These are phyloP conservation scores for Bembecia ichneumoniformis DNA, from an alignment of 2,888 invertebrate species.

Conservation along the genomic window DNA sequence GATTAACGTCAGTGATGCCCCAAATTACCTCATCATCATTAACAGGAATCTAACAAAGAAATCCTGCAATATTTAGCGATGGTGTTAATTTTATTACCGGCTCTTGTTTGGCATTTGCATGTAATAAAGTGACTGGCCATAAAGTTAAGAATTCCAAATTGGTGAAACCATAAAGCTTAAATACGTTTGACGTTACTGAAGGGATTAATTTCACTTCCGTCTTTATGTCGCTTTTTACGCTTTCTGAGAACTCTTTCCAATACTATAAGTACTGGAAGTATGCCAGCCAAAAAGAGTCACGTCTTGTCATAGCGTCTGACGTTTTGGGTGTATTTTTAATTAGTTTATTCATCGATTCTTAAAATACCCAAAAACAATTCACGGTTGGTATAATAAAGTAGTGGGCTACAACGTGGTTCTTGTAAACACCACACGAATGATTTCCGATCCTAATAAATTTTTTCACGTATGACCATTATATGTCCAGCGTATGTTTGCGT, in stretches of 20 bases:
- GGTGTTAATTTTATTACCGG: not conserved
- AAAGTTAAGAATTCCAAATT: too few species aligned
- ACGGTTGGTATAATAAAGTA: constrained; percentile 5
- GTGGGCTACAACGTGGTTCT: constrained; percentile 17
- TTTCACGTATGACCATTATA: constrained; percentile 35
- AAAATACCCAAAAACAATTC: constrained; percentile 12
- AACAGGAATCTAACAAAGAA: too few species aligned
- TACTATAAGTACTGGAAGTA: not conserved
- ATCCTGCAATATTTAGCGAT: too few species aligned
- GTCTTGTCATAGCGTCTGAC: not conserved
- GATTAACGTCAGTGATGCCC: constrained; percentile 5
- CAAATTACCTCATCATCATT: not conserved
- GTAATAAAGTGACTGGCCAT: not conserved
- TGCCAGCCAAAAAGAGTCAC: not conserved
- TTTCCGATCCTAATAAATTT: constrained; percentile 54
- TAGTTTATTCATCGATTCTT: constrained; percentile 37
- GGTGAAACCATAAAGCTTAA: too few species aligned
- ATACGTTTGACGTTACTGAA: too few species aligned
- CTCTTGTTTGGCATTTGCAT: too few species aligned
- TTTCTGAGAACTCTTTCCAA: too few species aligned
- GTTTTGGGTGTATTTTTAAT: constrained; percentile 20
- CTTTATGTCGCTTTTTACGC: too few species aligned
- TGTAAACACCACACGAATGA: constrained; percentile 39
- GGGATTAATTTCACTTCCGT: too few species aligned
- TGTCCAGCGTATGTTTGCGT: constrained; percentile 31